Conservation (phyloP, 1,140 invertebrate genomes). For the Parapsyche elsis region DNA sequence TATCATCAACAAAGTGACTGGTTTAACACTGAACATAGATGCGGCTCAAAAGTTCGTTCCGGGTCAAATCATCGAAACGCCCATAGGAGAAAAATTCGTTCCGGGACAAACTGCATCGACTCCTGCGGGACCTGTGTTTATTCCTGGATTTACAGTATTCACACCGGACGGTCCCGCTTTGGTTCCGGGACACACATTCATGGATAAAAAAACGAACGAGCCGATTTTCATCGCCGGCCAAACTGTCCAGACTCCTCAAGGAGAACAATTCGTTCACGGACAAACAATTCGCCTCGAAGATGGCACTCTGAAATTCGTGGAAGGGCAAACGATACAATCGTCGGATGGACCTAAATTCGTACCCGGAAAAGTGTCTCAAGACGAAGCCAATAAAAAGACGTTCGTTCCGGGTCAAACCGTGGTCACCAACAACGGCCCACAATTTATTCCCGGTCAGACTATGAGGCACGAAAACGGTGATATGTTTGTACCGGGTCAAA, state of each 20-base stretch:
- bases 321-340: constrained; percentile 74
- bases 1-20: constrained; percentile 71
- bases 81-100: constrained; percentile 75
- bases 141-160: constrained; percentile 78
- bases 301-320: constrained; percentile 70
- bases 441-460: constrained; percentile 74
- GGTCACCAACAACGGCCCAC: constrained; percentile 68
- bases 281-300: constrained; percentile 73
- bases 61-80: constrained; percentile 77
- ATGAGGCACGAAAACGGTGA: constrained; percentile 67
- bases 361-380: constrained; percentile 70
- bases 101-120: constrained; percentile 80
- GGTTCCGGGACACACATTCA: constrained; percentile 76
- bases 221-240: constrained; percentile 77
- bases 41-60: constrained; percentile 74
- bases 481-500: constrained; percentile 76
- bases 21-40: constrained; percentile 73
- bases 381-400: constrained; percentile 63
- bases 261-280: constrained; percentile 74
- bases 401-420: constrained; percentile 79
- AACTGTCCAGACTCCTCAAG: constrained; percentile 71
- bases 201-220: constrained; percentile 69
- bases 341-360: constrained; percentile 75
- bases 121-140: constrained; percentile 73
- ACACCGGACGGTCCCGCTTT: constrained; percentile 74